Evolutionary conservation across 2,113 vertebrate genomes (phyloP).

Genomic region (Archocentrus centrarchus): DNA sequence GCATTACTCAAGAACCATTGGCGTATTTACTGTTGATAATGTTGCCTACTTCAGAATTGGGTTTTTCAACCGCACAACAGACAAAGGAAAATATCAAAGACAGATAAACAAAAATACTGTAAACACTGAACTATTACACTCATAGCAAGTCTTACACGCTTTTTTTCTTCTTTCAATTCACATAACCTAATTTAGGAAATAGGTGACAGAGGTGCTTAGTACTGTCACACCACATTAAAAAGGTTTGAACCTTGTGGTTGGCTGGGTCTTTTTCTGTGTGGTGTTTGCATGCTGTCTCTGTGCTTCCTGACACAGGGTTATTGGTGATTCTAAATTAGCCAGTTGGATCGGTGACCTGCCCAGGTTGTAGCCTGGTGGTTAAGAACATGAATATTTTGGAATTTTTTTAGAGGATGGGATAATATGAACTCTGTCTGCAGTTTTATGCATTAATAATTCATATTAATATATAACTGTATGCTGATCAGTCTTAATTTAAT

Average conservation of each 20-base stretch:
- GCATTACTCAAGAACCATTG: neutral
- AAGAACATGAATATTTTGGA: neutral
- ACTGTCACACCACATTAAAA: neutral
- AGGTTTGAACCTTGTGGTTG: constrained; percentile 1
- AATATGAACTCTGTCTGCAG: neutral
- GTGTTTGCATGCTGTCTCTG: neutral
- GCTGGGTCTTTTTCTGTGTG: neutral
- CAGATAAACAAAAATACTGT: neutral
- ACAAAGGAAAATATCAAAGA: neutral
- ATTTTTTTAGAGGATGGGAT: neutral
- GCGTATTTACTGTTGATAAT: neutral
- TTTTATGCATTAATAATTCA: too few species aligned
- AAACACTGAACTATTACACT: neutral
- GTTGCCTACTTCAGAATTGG: neutral
- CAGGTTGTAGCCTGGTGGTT: neutral
- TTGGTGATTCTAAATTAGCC: neutral
- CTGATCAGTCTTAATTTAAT: too few species aligned
- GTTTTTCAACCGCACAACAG: neutral
- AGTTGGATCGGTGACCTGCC: neutral
- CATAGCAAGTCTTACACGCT: neutral
- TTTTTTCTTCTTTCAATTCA: neutral
- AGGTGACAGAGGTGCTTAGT: neutral
- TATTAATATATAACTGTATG: too few species aligned
- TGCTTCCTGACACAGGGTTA: neutral
- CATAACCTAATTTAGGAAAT: constrained; percentile 1